Evolutionary conservation across 2,113 vertebrate species (phyloP).

Genomic region (Baryphthengus martii): DNA sequence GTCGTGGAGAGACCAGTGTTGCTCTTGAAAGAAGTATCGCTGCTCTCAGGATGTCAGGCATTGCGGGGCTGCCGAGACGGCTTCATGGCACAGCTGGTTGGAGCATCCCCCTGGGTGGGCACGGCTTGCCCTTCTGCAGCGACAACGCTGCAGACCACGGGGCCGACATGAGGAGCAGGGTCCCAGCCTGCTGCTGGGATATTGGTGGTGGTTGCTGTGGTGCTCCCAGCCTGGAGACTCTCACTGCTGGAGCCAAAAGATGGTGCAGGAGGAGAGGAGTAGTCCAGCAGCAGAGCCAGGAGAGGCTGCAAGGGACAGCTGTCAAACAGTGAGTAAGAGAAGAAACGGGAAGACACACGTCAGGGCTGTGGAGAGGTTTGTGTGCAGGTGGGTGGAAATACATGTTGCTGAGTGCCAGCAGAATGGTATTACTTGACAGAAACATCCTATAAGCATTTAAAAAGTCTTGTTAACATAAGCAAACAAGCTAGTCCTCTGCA

Average conservation of each 20-base stretch:
- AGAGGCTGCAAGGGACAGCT: neutral
- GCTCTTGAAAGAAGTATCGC: neutral
- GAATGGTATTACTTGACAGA: neutral
- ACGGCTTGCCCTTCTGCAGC: rapidly evolving
- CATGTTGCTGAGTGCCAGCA: neutral
- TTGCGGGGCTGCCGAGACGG: rapidly evolving
- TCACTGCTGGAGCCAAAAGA: neutral
- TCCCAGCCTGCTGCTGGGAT: neutral
- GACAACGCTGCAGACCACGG: neutral
- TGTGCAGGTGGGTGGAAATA: neutral
- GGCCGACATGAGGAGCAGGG: neutral
- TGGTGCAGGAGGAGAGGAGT: neutral
- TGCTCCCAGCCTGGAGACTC: neutral
- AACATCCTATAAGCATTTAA: conserved; percentile 19
- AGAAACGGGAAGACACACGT: neutral
- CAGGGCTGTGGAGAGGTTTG: neutral
- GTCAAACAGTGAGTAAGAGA: neutral
- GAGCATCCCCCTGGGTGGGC: neutral
- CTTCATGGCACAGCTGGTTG: neutral
- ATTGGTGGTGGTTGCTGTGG: neutral
- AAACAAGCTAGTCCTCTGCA: neutral
- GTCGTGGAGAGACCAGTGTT: neutral
- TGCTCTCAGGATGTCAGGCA: neutral
- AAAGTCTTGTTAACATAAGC: conserved; percentile 3
- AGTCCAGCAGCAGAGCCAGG: neutral